Percentiles rank a stretch among this genome's conserved stretches.
phyloP scores from a whole-genome alignment of 2,113 vertebrate species.

The Turdus rufiventris region DNA sequence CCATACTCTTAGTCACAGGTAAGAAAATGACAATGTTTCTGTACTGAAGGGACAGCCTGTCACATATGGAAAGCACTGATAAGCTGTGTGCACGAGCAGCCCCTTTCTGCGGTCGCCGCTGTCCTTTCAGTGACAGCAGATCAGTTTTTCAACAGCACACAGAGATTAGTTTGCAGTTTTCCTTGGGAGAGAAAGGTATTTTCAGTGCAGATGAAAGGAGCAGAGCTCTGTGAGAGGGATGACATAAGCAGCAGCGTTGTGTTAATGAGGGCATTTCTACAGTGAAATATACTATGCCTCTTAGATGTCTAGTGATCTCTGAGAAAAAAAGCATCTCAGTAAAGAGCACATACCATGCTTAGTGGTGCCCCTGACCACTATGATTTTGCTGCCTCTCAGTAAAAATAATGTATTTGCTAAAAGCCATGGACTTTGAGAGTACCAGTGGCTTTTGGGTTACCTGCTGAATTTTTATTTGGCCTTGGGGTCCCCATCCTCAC shows the following conservation, averaged over 20 bases:
- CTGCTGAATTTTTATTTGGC: not conserved
- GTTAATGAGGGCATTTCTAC: not conserved
- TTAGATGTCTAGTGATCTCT: not conserved
- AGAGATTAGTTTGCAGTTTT: not conserved
- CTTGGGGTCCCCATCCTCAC: not conserved
- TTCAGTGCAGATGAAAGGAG: conserved; percentile 3
- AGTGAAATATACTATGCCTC: not conserved
- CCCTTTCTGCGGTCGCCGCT: not conserved
- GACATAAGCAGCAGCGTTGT: not conserved
- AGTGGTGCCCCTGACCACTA: not conserved
- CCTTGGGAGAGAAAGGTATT: not conserved
- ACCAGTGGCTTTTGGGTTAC: not conserved
- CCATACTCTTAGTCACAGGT: rapidly evolving
- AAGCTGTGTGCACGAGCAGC: not conserved
- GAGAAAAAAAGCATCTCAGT: not conserved
- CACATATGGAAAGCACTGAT: not conserved
- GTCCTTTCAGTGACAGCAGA: not conserved
- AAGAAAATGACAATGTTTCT: not conserved
- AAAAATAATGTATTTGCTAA: not conserved
- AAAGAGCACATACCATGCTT: rapidly evolving
- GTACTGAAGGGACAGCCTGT: not conserved
- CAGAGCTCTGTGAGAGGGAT: not conserved
- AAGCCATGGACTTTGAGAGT: not conserved
- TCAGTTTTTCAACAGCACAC: not conserved
- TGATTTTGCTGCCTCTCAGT: not conserved